Percentiles rank a stretch among this genome's conserved stretches.
Evolutionary conservation across 2,113 vertebrate species (phyloP).

Genomic region (Calyptommatus sinebrachiatus): DNA sequence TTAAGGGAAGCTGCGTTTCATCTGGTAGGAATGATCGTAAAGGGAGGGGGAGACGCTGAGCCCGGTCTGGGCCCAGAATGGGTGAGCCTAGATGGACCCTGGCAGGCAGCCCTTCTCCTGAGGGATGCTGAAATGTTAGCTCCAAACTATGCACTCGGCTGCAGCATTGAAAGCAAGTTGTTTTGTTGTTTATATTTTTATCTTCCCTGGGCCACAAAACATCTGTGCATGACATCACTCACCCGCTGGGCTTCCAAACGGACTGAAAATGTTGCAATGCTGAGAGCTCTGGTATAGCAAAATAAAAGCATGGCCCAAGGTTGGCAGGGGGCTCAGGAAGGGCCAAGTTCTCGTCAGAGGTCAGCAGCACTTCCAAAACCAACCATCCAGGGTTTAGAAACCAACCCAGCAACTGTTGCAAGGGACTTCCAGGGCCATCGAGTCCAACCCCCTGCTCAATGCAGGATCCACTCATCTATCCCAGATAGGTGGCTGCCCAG

Average conservation of each 20-base stretch:
- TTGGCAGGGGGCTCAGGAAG: not conserved
- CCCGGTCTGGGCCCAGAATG: not conserved
- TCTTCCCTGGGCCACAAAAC: conserved; percentile 9
- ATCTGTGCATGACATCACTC: conserved; percentile 22
- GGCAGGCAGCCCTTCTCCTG: not conserved
- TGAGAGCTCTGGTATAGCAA: not conserved
- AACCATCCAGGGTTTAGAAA: not conserved
- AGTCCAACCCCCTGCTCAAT: too few species aligned
- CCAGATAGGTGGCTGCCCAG: too few species aligned
- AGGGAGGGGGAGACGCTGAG: not conserved
- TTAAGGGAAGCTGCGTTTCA: not conserved
- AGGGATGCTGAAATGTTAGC: not conserved
- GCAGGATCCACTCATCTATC: too few species aligned
- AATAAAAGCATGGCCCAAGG: not conserved
- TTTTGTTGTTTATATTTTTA: conserved; percentile 11
- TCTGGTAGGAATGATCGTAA: not conserved
- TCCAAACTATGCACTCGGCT: not conserved
- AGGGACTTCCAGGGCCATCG: too few species aligned
- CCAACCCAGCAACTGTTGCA: not conserved
- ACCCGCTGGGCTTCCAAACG: not conserved
- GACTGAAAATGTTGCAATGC: not conserved
- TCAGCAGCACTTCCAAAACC: not conserved
- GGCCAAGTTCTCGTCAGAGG: not conserved
- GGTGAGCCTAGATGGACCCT: not conserved
- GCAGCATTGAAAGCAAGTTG: not conserved